These are phyloP conservation scores for Acanthurus lineatus DNA, from an alignment of 2,797 vertebrate species.

Conservation along the genomic window DNA sequence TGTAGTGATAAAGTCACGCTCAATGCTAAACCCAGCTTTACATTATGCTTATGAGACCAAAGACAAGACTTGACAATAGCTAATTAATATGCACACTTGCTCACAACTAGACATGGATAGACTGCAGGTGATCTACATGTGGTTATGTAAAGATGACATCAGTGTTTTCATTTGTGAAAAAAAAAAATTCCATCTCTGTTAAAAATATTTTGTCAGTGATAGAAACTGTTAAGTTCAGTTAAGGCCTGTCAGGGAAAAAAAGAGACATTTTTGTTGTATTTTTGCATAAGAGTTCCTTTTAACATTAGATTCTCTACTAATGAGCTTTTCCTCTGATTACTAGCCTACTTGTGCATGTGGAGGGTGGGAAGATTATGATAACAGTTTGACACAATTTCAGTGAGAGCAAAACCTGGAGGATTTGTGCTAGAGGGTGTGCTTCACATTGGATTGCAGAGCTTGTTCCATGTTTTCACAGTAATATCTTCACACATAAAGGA, in stretches of 20 bases:
- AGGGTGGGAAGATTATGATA: background rate
- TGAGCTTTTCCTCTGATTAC: background rate
- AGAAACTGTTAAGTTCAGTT: too few relatives aligned
- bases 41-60: background rate
- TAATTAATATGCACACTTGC: too few relatives aligned
- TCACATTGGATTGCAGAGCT: background rate
- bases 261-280: too few relatives aligned
- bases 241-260: too few relatives aligned
- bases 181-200: too few relatives aligned
- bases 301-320: background rate
- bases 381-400: background rate
- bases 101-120: background rate
- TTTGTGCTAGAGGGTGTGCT: conserved; percentile 14
- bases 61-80: background rate
- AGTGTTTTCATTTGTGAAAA: background rate
- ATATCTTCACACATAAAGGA: conserved; percentile 39
- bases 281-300: background rate
- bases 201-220: background rate
- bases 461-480: conserved; percentile 17
- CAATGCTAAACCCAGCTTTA: too few relatives aligned
- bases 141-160: background rate
- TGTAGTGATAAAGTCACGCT: background rate
- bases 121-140: background rate
- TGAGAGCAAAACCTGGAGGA: background rate
- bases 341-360: background rate